Percentiles rank a stretch among this genome's conserved stretches.
Evolutionary conservation across 2,797 vertebrate genomes (phyloP).

Genomic region (Hippocampus kuda): DNA sequence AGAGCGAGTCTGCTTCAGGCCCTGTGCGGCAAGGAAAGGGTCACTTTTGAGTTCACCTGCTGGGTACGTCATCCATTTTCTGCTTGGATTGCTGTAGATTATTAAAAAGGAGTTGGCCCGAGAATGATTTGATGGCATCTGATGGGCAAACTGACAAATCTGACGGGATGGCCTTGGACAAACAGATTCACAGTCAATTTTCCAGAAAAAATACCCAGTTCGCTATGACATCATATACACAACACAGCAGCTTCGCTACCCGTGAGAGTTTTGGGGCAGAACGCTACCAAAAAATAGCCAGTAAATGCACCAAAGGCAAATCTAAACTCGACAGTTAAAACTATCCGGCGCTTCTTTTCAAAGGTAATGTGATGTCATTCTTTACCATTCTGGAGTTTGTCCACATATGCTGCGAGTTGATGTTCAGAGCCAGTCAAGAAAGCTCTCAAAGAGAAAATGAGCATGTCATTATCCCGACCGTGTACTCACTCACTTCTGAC

Average conservation of each 20-base stretch:
- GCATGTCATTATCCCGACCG: not conserved
- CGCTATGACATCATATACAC: too few relatives aligned
- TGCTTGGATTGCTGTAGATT: constrained; percentile 29
- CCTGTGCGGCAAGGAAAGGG: constrained; percentile 52
- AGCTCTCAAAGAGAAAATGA: not conserved
- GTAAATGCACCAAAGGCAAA: too few relatives aligned
- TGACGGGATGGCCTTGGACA: too few relatives aligned
- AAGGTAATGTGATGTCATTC: not conserved
- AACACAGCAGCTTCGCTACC: too few relatives aligned
- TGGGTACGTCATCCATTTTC: constrained; percentile 1
- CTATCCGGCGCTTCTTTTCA: too few relatives aligned
- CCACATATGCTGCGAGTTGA: too few relatives aligned
- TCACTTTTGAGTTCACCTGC: constrained; percentile 5
- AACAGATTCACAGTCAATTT: not conserved
- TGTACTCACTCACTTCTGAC: constrained; percentile 64
- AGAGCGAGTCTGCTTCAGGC: constrained; percentile 63
- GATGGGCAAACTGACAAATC: constrained; percentile 5
- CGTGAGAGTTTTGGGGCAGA: too few relatives aligned
- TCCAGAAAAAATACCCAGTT: too few relatives aligned
- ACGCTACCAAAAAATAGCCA: too few relatives aligned
- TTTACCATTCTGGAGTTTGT: too few relatives aligned
- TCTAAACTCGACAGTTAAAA: too few relatives aligned
- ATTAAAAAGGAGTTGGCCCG: constrained; percentile 23
- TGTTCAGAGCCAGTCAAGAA: not conserved
- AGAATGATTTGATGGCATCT: constrained; percentile 2